Evolutionary conservation across 2,113 vertebrate species (phyloP).

Genomic region (Nesospiza acunhae): DNA sequence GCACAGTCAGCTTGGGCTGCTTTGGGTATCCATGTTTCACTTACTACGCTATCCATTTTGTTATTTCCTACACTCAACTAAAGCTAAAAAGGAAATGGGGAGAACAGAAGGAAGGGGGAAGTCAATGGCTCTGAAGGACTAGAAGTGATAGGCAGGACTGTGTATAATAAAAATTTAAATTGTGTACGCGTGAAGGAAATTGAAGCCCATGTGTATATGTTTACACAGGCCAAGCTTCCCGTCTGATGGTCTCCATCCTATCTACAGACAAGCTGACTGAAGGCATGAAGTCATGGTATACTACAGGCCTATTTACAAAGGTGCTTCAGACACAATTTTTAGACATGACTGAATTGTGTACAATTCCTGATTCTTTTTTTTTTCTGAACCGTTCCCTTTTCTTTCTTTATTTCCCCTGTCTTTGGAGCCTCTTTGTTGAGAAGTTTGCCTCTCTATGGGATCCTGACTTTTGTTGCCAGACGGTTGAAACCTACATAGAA

Average conservation of each 20-base stretch:
- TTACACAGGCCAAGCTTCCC: background rate
- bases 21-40: background rate
- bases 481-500: background rate
- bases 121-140: background rate
- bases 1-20: background rate
- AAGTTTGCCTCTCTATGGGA: background rate
- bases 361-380: background rate
- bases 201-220: background rate
- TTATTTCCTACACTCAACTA: background rate
- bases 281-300: background rate
- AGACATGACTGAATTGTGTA: background rate
- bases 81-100: background rate
- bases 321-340: background rate
- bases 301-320: background rate
- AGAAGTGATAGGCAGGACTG: background rate
- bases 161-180: background rate
- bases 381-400: background rate
- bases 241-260: background rate
- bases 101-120: background rate
- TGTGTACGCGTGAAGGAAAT: background rate
- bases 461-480: background rate
- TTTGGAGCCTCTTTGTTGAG: background rate
- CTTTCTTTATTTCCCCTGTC: background rate
- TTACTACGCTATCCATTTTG: background rate
- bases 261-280: background rate